A percentile compares a stretch with the other conserved stretches of the same genome.
These are phyloP conservation scores for Megaustenia siamemsis DNA, from an alignment of 2,888 invertebrate genomes.

Conservation along the genomic window DNA sequence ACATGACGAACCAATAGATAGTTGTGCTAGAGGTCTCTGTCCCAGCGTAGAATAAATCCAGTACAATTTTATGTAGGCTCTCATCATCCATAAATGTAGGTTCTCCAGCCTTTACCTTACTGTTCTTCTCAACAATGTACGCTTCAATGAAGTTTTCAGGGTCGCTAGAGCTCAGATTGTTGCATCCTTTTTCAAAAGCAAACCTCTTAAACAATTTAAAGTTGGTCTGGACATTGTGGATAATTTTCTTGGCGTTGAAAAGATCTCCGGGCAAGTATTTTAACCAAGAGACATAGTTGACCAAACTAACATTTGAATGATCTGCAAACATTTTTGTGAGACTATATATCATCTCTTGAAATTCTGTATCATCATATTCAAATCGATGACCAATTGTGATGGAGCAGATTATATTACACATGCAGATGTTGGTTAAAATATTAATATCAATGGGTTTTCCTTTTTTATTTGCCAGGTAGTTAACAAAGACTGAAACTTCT, in stretches of 20 bases:
- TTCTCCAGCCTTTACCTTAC: neutral
- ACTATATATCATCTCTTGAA: neutral
- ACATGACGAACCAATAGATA: slow-evolving; percentile 83
- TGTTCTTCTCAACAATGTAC: slow-evolving; percentile 9
- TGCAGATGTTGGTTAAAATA: neutral
- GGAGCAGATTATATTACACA: slow-evolving; percentile 15
- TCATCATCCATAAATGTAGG: neutral
- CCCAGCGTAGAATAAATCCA: slow-evolving; percentile 67
- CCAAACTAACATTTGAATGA: neutral
- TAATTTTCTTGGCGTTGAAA: neutral
- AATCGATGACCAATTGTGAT: neutral
- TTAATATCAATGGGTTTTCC: slow-evolving; percentile 2
- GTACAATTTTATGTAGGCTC: slow-evolving; percentile 21
- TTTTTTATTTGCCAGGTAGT: neutral
- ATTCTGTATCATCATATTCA: neutral
- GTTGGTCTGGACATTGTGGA: neutral
- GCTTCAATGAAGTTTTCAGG: slow-evolving; percentile 12
- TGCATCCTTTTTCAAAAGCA: slow-evolving; percentile 9
- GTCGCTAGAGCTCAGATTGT: slow-evolving; percentile 13
- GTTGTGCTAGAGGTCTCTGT: slow-evolving; percentile 90
- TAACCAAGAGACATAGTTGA: neutral
- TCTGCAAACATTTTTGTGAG: neutral
- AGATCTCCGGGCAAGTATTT: neutral
- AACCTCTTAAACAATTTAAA: neutral
- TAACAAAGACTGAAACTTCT: neutral